Evolutionary conservation across 2,113 vertebrate genomes (phyloP).

Genomic region (Cairina moschata): DNA sequence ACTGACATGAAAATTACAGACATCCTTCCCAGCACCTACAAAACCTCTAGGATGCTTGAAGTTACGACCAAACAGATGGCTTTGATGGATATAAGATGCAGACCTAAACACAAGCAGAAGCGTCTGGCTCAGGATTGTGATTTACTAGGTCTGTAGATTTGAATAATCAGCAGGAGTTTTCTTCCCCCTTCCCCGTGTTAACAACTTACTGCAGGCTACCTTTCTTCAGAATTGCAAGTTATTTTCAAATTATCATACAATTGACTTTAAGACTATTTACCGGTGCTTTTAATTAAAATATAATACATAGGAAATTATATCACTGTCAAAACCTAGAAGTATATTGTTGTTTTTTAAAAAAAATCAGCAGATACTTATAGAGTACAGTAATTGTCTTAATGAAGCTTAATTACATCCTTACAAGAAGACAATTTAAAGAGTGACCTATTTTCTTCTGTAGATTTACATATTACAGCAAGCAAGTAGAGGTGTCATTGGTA

Average conservation of each 20-base stretch:
- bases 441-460: conserved; percentile 69
- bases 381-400: conserved; percentile 61
- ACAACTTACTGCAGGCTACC: background rate
- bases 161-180: background rate
- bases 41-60: background rate
- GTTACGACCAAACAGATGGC: background rate
- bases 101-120: background rate
- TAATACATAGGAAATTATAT: conserved; percentile 37
- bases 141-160: background rate
- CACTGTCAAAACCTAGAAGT: conserved; percentile 30
- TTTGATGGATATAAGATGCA: background rate
- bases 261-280: conserved; percentile 44
- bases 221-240: background rate
- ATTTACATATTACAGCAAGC: conserved; percentile 64
- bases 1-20: background rate
- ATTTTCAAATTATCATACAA: conserved; percentile 13
- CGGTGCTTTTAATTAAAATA: conserved; percentile 43
- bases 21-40: background rate
- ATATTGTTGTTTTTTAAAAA: background rate
- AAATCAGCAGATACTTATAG: conserved; percentile 10
- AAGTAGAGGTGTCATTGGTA: conserved; percentile 25
- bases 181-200: background rate
- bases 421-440: conserved; percentile 47
- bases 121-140: background rate
- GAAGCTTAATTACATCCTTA: conserved; percentile 51